Percentiles rank a stretch among this genome's conserved stretches.
Evolutionary conservation across 2,888 invertebrate species (phyloP).

Genomic region (Entomobrya multifasciata): DNA sequence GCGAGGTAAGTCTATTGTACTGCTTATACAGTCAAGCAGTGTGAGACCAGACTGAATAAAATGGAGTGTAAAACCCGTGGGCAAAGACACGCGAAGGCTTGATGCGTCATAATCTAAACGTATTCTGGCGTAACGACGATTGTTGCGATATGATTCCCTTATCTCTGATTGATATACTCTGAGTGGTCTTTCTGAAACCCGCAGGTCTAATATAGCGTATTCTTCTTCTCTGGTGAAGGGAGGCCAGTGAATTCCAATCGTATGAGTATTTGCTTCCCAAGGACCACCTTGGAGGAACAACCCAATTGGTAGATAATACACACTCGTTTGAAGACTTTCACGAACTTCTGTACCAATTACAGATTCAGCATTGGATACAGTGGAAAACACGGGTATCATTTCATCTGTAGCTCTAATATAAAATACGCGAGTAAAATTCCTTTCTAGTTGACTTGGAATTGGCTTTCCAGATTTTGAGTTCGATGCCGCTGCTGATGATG

Average conservation of each 20-base stretch:
- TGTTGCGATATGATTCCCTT: conserved; percentile 43
- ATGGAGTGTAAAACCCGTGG: conserved; percentile 47
- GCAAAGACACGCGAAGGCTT: conserved; percentile 54
- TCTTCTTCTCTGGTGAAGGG: conserved; percentile 77
- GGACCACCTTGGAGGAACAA: conserved; percentile 76
- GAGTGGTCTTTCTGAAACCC: conserved; percentile 62
- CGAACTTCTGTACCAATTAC: conserved; percentile 64
- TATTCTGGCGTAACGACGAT: conserved; percentile 54
- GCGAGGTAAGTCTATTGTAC: conserved; percentile 68
- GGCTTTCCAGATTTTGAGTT: conserved; percentile 16
- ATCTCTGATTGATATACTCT: conserved; percentile 53
- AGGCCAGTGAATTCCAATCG: conserved; percentile 78
- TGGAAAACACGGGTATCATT: conserved; percentile 76
- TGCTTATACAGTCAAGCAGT: conserved; percentile 75
- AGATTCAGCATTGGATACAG: conserved; percentile 52
- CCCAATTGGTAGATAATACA: conserved; percentile 77
- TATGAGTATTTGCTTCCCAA: conserved; percentile 75
- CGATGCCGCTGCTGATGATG: conserved; percentile 19
- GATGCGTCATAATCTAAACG: conserved; percentile 65
- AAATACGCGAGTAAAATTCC: conserved; percentile 73
- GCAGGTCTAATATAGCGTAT: conserved; percentile 70
- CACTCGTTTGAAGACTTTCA: conserved; percentile 75
- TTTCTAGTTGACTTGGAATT: conserved; percentile 66
- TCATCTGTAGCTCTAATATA: conserved; percentile 77
- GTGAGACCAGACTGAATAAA: conserved; percentile 78